A percentile compares a stretch with the other conserved stretches of the same genome.
These are phyloP conservation scores for Melinopterus prodromus DNA, from an alignment of 2,888 invertebrate species.

Conservation along the genomic window DNA sequence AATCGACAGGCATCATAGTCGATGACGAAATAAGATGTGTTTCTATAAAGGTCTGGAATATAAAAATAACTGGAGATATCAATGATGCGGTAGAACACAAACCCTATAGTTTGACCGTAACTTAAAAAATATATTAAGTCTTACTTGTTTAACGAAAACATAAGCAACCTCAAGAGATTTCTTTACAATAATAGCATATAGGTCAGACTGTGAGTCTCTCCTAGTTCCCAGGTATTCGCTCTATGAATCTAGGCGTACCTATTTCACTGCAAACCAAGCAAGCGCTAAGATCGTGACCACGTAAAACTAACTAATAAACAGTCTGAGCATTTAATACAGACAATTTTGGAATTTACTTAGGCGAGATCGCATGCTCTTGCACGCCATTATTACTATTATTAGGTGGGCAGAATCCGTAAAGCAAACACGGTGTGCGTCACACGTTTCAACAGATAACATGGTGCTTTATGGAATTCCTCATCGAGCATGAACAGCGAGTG, in stretches of 20 bases:
- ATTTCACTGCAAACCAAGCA: not conserved
- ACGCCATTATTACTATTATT: conserved; percentile 23
- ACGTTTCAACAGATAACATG: conserved; percentile 15
- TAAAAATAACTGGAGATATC: not conserved
- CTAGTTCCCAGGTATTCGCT: not conserved
- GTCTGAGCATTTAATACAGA: conserved; percentile 23
- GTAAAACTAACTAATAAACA: conserved; percentile 25
- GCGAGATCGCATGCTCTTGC: conserved; percentile 11
- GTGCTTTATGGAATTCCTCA: conserved; percentile 16
- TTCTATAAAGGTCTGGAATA: too few species aligned
- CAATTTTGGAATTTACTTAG: conserved; percentile 15
- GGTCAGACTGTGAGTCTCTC: conserved; percentile 4
- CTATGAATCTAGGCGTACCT: not conserved
- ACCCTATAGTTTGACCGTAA: not conserved
- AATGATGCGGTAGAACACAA: not conserved
- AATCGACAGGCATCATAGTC: too few species aligned
- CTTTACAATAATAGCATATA: not conserved
- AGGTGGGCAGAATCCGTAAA: conserved; percentile 14
- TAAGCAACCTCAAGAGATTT: not conserved
- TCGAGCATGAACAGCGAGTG: not conserved
- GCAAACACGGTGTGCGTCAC: conserved; percentile 19
- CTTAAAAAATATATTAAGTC: not conserved
- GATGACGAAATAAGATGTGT: too few species aligned
- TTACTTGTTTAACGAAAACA: not conserved
- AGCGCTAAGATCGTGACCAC: not conserved